Evolutionary conservation across 2,888 invertebrate species (phyloP).

Genomic region (Isoperla grammatica): DNA sequence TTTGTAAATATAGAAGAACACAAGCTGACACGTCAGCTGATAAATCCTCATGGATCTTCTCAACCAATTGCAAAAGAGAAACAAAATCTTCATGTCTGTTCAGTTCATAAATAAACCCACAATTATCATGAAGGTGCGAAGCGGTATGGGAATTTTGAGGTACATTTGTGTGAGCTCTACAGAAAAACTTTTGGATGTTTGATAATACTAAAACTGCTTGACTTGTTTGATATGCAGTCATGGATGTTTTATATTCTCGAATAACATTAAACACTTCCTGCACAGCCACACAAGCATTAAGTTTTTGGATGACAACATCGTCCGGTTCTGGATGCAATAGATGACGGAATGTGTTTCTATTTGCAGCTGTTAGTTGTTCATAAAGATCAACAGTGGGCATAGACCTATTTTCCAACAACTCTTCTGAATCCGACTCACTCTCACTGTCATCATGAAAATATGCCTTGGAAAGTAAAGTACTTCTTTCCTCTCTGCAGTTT

Average conservation of each 20-base stretch:
- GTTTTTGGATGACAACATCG: slow-evolving; percentile 27
- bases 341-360: slow-evolving; percentile 8
- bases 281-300: slow-evolving; percentile 40
- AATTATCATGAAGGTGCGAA: too few relatives aligned
- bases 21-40: slow-evolving; percentile 43
- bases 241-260: slow-evolving; percentile 33
- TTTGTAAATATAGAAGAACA: slow-evolving; percentile 45
- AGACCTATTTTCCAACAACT: neutral
- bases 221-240: slow-evolving; percentile 35
- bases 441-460: slow-evolving; percentile 5
- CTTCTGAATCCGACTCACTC: slow-evolving; percentile 17
- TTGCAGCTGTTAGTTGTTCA: slow-evolving; percentile 6
- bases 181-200: slow-evolving; percentile 42
- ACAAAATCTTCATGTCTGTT: slow-evolving; percentile 38
- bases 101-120: slow-evolving; percentile 38
- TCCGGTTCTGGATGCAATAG: slow-evolving; percentile 19
- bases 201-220: slow-evolving; percentile 42
- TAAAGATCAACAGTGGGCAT: slow-evolving; percentile 15
- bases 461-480: too few relatives aligned
- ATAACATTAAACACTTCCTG: slow-evolving; percentile 42
- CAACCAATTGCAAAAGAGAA: slow-evolving; percentile 37
- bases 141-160: slow-evolving; percentile 9
- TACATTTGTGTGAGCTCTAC: slow-evolving; percentile 34
- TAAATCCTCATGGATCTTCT: slow-evolving; percentile 38
- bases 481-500: too few relatives aligned